Conservation (phyloP, 2,888 invertebrate species). For the Acanthococcus lagerstroemiae region DNA sequence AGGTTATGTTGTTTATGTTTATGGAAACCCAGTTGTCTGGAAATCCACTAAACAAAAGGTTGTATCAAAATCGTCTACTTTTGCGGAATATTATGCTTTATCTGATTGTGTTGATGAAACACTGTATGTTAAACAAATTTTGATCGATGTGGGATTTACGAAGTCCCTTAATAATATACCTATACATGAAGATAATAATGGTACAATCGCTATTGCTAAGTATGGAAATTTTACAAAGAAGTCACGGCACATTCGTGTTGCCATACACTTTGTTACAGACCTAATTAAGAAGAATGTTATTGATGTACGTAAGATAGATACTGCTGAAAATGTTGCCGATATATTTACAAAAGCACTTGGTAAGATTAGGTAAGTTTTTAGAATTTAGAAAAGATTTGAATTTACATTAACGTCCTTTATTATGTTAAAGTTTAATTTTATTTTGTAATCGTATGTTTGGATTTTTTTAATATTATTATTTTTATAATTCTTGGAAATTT, state of each 20-base stretch:
- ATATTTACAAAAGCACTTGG: background rate
- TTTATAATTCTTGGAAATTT: too few relatives aligned
- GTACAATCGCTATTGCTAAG: background rate
- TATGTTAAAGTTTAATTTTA: too few relatives aligned
- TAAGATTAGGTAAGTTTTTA: too few relatives aligned
- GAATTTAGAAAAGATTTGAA: background rate
- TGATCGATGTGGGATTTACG: background rate
- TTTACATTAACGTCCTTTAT: background rate
- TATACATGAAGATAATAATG: slow-evolving; percentile 3
- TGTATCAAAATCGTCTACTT: background rate
- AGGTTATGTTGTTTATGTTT: background rate
- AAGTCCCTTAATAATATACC: slow-evolving; percentile 1
- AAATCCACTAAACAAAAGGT: background rate
- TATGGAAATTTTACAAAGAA: slow-evolving; percentile 8
- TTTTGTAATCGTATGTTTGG: too few relatives aligned
- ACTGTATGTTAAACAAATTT: background rate
- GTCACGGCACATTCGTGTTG: background rate
- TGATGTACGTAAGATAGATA: background rate
- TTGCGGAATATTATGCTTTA: background rate
- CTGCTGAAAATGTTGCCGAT: background rate
- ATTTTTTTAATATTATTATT: too few relatives aligned
- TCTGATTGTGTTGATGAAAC: background rate
- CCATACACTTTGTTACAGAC: background rate
- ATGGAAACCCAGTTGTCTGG: background rate
- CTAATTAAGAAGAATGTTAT: background rate